A percentile compares a stretch with the other conserved stretches of the same genome.
These are phyloP conservation scores for Nyctereutes procyonoides DNA, from an alignment of 2,113 vertebrate species.

Conservation along the genomic window DNA sequence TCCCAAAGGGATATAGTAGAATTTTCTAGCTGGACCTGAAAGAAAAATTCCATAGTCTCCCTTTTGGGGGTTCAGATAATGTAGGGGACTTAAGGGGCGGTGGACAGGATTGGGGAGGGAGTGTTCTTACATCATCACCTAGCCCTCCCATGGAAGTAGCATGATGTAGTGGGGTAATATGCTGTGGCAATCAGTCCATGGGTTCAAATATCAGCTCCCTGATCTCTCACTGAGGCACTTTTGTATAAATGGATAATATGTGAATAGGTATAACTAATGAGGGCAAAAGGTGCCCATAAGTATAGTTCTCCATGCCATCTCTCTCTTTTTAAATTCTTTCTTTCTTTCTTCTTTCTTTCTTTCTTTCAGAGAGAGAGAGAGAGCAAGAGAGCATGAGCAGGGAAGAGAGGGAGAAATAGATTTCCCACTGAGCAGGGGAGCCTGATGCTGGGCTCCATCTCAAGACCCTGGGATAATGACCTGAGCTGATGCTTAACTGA, in stretches of 20 bases:
- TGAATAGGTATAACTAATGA: conserved; percentile 32
- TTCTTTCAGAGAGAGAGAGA: no score
- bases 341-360: no score
- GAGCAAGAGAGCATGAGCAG: no score
- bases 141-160: neutral
- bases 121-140: neutral
- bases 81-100: neutral
- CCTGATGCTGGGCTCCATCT: no score
- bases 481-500: no score
- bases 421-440: no score
- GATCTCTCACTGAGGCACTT: neutral
- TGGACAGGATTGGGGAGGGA: neutral
- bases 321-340: neutral
- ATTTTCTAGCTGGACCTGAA: conserved; percentile 24
- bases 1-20: neutral
- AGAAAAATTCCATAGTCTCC: conserved; percentile 6
- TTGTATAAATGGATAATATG: conserved; percentile 44
- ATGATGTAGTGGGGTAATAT: neutral
- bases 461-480: no score
- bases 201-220: conserved; percentile 16
- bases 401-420: no score
- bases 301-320: neutral
- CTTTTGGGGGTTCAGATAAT: conserved; percentile 32
- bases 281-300: neutral
- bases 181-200: neutral